Conservation (phyloP, 2,888 invertebrate species). For the Tolmerus cingulatus region DNA sequence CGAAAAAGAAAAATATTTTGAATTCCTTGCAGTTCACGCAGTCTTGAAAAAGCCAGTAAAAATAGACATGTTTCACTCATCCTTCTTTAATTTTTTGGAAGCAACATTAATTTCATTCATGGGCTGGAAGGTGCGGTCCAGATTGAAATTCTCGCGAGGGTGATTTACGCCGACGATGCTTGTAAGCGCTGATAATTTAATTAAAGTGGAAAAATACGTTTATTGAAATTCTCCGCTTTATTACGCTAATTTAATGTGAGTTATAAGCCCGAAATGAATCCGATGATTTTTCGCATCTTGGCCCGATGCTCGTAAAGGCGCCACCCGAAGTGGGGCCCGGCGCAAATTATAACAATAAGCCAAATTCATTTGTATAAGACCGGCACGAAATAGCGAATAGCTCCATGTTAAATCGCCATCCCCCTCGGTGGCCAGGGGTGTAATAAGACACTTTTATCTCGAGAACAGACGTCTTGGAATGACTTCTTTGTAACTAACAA, state of each 20-base stretch:
- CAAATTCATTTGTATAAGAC: conserved; percentile 41
- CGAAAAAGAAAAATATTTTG: not conserved
- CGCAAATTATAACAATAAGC: conserved; percentile 37
- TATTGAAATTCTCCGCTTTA: conserved; percentile 32
- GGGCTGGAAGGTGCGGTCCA: not conserved
- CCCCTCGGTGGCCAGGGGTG: conserved; percentile 25
- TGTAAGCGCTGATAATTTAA: conserved; percentile 10
- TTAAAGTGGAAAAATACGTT: conserved; percentile 31
- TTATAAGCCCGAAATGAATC: conserved; percentile 7
- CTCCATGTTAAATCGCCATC: conserved; percentile 17
- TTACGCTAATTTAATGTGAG: conserved; percentile 4
- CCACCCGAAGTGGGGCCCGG: not conserved
- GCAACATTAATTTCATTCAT: not conserved
- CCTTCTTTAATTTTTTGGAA: not conserved
- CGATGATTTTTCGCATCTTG: not conserved
- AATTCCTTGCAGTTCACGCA: not conserved
- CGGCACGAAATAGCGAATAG: conserved; percentile 3
- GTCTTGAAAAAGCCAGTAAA: not conserved
- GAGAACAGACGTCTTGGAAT: conserved; percentile 39
- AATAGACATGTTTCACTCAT: not conserved
- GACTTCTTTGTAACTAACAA: conserved; percentile 42
- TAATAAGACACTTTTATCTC: conserved; percentile 40
- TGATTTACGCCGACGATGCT: not conserved
- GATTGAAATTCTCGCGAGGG: not conserved
- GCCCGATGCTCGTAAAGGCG: not conserved